Evolutionary conservation across 2,797 vertebrate species (phyloP).

Genomic region (Esox lucius): DNA sequence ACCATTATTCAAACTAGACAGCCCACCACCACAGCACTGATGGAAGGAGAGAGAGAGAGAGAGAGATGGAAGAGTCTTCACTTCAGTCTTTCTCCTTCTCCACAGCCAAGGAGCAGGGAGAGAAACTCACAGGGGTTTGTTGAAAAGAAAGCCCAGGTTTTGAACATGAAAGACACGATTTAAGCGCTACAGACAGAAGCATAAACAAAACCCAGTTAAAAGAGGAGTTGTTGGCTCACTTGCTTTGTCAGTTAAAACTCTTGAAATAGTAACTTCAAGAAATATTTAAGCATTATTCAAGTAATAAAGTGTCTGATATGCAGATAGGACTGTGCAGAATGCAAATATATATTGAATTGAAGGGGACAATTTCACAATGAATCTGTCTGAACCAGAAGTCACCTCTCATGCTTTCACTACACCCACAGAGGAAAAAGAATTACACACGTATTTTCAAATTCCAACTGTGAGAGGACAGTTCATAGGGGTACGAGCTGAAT

Average conservation of each 20-base stretch:
- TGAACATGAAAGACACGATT: constrained; percentile 43
- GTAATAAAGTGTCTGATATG: neutral
- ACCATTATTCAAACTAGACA: constrained; percentile 54
- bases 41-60: constrained; percentile 27
- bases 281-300: neutral
- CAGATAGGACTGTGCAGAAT: neutral
- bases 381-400: neutral
- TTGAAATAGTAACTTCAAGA: neutral
- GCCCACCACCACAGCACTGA: constrained; percentile 26
- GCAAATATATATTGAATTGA: neutral
- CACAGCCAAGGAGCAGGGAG: constrained; percentile 41
- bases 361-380: neutral
- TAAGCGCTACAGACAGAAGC: constrained; percentile 54
- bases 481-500: neutral
- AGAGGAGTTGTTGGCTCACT: constrained; percentile 18
- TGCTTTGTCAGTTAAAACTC: neutral
- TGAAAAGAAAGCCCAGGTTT: constrained; percentile 49
- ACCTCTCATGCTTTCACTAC: constrained; percentile 1
- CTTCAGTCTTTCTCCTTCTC: neutral
- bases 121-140: constrained; percentile 31
- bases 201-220: constrained; percentile 45
- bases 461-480: constrained; percentile 2
- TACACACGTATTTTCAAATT: neutral
- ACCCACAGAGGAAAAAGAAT: neutral
- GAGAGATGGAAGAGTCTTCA: neutral